Conservation (phyloP, 2,113 vertebrate genomes). For the Burhinus oedicnemus region DNA sequence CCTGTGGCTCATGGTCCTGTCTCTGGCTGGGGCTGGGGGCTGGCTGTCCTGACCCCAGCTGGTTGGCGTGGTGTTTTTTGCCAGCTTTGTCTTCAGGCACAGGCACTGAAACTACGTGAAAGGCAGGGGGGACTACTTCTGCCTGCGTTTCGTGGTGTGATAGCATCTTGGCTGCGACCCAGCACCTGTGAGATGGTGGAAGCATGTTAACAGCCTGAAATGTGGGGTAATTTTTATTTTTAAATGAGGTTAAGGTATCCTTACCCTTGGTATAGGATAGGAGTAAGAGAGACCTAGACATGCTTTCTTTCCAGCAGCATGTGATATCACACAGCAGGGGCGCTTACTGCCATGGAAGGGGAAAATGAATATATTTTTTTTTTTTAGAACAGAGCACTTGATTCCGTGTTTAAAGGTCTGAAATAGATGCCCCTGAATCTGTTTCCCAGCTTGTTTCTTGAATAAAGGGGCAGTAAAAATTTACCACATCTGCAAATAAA, state of each 20-base stretch:
- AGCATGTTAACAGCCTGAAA: neutral
- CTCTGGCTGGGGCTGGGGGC: neutral
- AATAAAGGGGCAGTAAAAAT: neutral
- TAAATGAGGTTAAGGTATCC: neutral
- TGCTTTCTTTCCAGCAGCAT: neutral
- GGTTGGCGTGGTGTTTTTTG: neutral
- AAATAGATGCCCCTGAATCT: neutral
- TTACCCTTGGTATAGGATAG: neutral
- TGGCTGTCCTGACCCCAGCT: neutral
- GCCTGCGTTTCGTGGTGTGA: rapidly evolving
- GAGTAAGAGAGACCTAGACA: neutral
- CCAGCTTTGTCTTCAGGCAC: neutral
- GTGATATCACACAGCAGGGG: neutral
- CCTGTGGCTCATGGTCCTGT: rapidly evolving
- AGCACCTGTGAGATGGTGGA: neutral
- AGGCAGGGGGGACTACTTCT: neutral
- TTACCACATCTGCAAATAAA: neutral
- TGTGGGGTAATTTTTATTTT: neutral
- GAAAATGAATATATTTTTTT: neutral
- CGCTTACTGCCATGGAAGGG: neutral
- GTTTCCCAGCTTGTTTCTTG: neutral
- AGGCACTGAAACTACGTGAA: neutral
- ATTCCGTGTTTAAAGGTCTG: neutral
- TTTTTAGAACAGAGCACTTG: neutral
- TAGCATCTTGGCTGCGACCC: neutral